A percentile compares a stretch with the other conserved stretches of the same genome.
These are phyloP conservation scores for Carduelis carduelis DNA, from an alignment of 2,797 vertebrate species.

Conservation along the genomic window DNA sequence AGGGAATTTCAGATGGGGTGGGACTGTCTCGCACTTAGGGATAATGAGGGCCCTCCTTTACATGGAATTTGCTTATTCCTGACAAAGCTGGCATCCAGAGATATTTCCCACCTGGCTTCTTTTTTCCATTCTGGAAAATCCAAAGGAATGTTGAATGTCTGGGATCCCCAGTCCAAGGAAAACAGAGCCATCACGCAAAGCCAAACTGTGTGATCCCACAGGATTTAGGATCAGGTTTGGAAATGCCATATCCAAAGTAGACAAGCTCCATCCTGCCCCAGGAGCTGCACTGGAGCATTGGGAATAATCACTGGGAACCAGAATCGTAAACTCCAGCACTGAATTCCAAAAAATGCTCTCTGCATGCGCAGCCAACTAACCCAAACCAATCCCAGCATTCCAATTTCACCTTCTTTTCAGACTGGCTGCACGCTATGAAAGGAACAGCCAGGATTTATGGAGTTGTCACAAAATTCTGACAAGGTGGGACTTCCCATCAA, in stretches of 20 bases:
- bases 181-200: not conserved
- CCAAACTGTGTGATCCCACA: not conserved
- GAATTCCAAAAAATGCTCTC: not conserved
- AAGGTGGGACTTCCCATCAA: not conserved
- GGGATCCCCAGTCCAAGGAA: not conserved
- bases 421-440: not conserved
- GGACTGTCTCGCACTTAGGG: not conserved
- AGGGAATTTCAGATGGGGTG: not conserved
- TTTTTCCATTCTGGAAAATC: not conserved
- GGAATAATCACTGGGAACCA: not conserved
- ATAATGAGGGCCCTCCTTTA: not conserved
- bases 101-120: not conserved
- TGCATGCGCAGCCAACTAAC: not conserved
- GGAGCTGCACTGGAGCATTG: not conserved
- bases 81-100: not conserved
- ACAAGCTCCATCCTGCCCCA: not conserved
- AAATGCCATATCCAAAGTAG: fast-evolving
- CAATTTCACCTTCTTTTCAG: not conserved
- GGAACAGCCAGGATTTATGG: not conserved
- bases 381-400: constrained; percentile 2
- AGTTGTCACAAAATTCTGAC: not conserved
- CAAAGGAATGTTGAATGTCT: fast-evolving
- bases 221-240: not conserved
- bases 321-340: fast-evolving
- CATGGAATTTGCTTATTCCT: not conserved